Percentiles rank a stretch among this genome's conserved stretches.
phyloP scores from a whole-genome alignment of 2,797 vertebrate genomes.

The Etheostoma nigrum region DNA sequence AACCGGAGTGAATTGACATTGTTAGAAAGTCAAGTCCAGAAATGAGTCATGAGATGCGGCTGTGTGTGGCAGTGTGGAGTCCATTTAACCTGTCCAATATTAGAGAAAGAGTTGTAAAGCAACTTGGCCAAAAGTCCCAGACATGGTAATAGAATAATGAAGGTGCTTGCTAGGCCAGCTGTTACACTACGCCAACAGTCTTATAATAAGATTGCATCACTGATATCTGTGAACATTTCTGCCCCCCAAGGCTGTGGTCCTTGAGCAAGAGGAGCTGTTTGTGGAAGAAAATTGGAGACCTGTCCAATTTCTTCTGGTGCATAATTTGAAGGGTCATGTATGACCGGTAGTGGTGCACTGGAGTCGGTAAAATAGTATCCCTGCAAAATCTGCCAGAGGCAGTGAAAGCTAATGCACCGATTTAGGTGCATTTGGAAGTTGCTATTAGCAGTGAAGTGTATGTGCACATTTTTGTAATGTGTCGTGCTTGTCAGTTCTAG shows the following conservation, averaged over 20 bases:
- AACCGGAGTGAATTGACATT: conserved; percentile 69
- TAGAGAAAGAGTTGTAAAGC: conserved; percentile 49
- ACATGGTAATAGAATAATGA: conserved; percentile 68
- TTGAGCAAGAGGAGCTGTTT: conserved; percentile 46
- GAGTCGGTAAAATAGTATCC: conserved; percentile 50
- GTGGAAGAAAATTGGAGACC: conserved; percentile 51
- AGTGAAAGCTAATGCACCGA: conserved; percentile 60
- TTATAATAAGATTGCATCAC: conserved; percentile 59
- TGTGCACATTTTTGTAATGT: conserved; percentile 67
- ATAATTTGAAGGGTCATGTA: conserved; percentile 70
- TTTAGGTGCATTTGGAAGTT: conserved; percentile 73
- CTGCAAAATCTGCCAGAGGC: conserved; percentile 64
- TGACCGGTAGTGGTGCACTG: conserved; percentile 48
- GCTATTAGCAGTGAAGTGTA: conserved; percentile 60
- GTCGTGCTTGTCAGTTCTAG: conserved; percentile 47
- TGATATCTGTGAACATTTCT: conserved; percentile 29
- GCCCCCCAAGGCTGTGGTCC: conserved; percentile 33
- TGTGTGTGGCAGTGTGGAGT: conserved; percentile 52
- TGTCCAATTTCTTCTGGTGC: conserved; percentile 40
- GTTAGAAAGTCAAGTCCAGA: conserved; percentile 72
- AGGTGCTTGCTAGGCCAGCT: conserved; percentile 46
- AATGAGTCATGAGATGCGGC: conserved; percentile 68
- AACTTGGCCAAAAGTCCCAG: conserved; percentile 56
- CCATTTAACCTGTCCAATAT: conserved; percentile 50
- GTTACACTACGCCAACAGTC: conserved; percentile 46